Base-by-base conservation (phyloP, 1,140 invertebrate genomes). In the Macrobrachium nipponense region DNA sequence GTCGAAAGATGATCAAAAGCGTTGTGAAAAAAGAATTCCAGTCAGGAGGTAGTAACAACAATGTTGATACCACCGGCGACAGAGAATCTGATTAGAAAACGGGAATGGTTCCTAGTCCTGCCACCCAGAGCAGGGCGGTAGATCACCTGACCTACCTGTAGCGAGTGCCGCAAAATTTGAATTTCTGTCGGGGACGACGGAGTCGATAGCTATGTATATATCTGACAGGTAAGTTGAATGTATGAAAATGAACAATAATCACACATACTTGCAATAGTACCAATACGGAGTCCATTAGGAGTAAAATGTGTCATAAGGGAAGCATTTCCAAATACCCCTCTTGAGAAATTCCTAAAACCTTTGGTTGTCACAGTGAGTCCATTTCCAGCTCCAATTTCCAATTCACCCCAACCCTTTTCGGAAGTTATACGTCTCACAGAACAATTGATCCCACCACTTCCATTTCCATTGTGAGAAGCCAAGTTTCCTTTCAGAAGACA, bases 401-500 rank as follows among this genome's bases (percentile, higher is more conserved):
- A 89, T 91, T 98, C 96, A 23, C 95, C 92, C 96, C 96, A 98
- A 59, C 95, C 94, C 90, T 95, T 95, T 64, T 96, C 94, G 0
- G 96, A 96, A 59, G 96, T 93, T 36, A 96, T 92, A 89, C 96
- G 92, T 88, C 95, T 93, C 80, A 95, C 94, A n/a, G 94, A 93
- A 15, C 96, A 90, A 89, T 94, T 94, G 61, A 98, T 93, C 64
- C 93, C 93, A 2, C 96, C 96, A 36, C 92, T 92, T 7, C 96
- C 95, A 87, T 94, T 95, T 20, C 97, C 97, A 93, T 98, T 98
- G 87, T 96, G 95, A 10, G 96, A 95, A 51, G 94, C 94, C 58
- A 98, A 92, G 89, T 95, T 94, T 4, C 92, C 92, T 79, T 87
- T 89, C 12, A 18, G 43, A 18, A 15, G 62, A 5, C 43, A 80